A percentile compares a stretch with the other conserved stretches of the same genome.
Conservation (phyloP, 2,888 invertebrate genomes). For the Pherbina coryleti region DNA sequence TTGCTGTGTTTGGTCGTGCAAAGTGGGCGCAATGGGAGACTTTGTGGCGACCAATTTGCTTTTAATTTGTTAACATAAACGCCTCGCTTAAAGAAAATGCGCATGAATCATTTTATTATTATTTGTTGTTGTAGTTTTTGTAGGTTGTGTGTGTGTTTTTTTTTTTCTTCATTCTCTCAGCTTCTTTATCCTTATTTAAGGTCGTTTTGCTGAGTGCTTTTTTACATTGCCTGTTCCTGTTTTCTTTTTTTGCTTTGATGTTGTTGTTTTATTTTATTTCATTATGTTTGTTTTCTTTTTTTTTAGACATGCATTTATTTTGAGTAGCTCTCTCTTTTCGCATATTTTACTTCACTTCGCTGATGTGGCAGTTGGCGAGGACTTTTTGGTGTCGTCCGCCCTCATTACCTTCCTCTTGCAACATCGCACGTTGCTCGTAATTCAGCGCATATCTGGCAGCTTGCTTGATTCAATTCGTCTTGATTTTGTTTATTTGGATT, state of each 20-base stretch:
- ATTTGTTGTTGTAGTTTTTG: constrained; percentile 26
- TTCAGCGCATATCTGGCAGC: constrained; percentile 8
- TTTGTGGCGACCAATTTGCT: constrained; percentile 63
- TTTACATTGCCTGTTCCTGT: neutral
- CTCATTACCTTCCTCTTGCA: neutral
- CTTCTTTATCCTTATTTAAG: neutral
- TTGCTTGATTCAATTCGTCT: neutral
- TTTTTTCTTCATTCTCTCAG: neutral
- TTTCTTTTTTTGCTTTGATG: neutral
- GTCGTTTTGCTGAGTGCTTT: neutral
- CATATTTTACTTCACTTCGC: neutral
- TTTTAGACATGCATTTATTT: neutral
- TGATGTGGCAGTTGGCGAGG: neutral
- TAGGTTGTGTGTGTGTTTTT: neutral
- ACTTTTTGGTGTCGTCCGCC: neutral
- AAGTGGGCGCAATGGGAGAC: constrained; percentile 50
- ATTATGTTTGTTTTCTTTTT: neutral
- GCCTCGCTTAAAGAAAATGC: constrained; percentile 59
- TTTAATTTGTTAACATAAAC: constrained; percentile 68
- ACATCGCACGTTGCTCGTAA: constrained; percentile 1
- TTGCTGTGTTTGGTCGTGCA: constrained; percentile 5
- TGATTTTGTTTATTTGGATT: neutral
- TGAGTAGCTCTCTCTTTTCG: neutral
- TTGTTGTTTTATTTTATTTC: neutral
- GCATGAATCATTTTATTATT: constrained; percentile 54